A percentile compares a stretch with the other conserved stretches of the same genome.
These are phyloP conservation scores for Tolypeutes matacus DNA, from an alignment of 2,797 vertebrate species.

Conservation along the genomic window DNA sequence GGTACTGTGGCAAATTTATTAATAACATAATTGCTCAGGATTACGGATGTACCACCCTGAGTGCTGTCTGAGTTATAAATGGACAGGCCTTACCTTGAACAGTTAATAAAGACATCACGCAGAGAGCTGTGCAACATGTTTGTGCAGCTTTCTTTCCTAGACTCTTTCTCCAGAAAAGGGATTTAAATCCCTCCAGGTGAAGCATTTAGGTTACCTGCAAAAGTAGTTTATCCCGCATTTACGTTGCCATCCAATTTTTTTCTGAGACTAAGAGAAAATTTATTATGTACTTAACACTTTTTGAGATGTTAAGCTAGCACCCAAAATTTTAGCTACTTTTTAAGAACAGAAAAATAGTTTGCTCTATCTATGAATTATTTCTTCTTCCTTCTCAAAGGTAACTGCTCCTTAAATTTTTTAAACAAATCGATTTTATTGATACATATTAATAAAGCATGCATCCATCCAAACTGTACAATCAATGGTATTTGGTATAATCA, in stretches of 20 bases:
- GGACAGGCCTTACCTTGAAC: neutral
- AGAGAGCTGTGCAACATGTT: neutral
- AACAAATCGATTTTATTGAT: too few species aligned
- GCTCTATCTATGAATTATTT: too few species aligned
- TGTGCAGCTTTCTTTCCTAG: neutral
- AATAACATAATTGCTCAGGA: neutral
- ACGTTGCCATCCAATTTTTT: neutral
- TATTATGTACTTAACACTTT: too few species aligned
- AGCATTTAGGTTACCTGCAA: neutral
- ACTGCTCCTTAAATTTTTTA: too few species aligned
- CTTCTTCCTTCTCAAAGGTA: too few species aligned
- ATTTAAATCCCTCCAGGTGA: neutral
- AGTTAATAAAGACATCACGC: neutral
- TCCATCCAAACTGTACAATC: too few species aligned
- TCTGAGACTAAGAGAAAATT: too few species aligned
- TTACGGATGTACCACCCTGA: neutral
- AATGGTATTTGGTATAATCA: too few species aligned
- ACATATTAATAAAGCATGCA: too few species aligned
- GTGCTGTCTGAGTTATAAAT: neutral
- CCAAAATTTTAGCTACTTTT: too few species aligned
- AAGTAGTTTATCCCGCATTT: neutral
- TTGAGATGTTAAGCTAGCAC: too few species aligned
- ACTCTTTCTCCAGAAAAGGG: neutral
- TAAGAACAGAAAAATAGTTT: too few species aligned
- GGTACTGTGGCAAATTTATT: neutral